Base-by-base conservation (phyloP, 2,113 vertebrate genomes). In the Puntigrus tetrazona region DNA sequence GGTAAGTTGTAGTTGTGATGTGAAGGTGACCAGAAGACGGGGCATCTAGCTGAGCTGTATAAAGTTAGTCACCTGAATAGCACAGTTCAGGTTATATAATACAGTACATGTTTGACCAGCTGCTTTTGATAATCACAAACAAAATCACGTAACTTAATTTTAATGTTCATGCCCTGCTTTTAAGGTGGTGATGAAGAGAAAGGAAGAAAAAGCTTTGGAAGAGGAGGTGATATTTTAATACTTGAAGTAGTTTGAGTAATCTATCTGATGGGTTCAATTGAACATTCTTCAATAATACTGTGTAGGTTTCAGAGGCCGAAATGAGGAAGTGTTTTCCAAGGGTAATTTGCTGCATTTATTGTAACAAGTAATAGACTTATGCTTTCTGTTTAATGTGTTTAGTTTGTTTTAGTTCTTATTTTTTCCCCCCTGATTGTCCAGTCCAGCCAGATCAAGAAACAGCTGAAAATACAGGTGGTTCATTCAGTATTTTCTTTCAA, bases 251-350 rank as follows among this genome's bases (percentile, higher is more conserved):
- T 2, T 2, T 36, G 34, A 69, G 9, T 38, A 29, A 50, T 65
- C 50, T 27, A 31, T 16, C 22, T 77, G 25, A 0, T 50, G 3
- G 52, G 9, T 78, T 10, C 20, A 63, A 20, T 11, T 16, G 13
- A 52, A 16, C 6, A 25, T 3, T 78, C 11, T 76, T 84, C 13
- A 61, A 38, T 78, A 16, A 4, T 4, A 25, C 0, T 20, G 11
- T 85, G 47, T 83, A 94, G 94, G 93, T 16, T 95, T 94, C 52
- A 88, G 92, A 61, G 93, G 92, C 47, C 87, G 31, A 61, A 89
- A 93, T 47, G 94, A 94, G 6, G 90, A 93, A 3, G 3, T 84
- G 18, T 91, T 94, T 63, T 1, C 72, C 72, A 80, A 72, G 87
- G 88, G 91, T 92, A 31, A 11, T 27, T 73, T 70, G 31, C 55